phyloP scores from a whole-genome alignment of 1,140 invertebrate species.

The Drosophila nikananu region DNA sequence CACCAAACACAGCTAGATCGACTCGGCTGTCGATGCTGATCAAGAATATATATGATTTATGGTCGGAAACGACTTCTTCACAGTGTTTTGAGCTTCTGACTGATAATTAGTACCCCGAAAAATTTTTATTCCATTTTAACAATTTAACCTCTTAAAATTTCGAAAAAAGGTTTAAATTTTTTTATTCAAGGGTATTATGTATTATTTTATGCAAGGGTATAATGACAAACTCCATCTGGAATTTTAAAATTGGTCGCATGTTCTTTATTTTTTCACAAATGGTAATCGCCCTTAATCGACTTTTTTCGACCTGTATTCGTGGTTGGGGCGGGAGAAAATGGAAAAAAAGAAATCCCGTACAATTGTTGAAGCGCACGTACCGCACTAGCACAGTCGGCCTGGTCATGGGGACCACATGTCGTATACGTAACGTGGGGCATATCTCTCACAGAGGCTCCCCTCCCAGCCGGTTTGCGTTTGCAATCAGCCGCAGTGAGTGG shows the following conservation, averaged over 20 bases:
- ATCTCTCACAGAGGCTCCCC: conserved; percentile 54
- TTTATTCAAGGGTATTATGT: too few species aligned
- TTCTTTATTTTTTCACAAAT: not conserved
- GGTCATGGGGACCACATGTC: conserved; percentile 63
- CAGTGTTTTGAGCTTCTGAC: too few species aligned
- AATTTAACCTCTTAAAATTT: too few species aligned
- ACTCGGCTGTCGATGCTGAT: too few species aligned
- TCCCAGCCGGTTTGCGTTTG: conserved; percentile 60
- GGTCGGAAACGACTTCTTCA: too few species aligned
- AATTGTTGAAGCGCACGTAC: conserved; percentile 80
- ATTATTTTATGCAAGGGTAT: too few species aligned
- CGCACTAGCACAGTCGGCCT: conserved; percentile 43
- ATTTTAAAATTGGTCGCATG: not conserved
- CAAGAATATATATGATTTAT: too few species aligned
- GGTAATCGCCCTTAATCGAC: conserved; percentile 1
- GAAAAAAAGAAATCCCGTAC: conserved; percentile 60
- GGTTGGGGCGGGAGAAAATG: conserved; percentile 7
- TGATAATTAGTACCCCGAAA: too few species aligned
- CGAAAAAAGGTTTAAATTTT: too few species aligned
- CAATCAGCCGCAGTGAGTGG: conserved; percentile 76
- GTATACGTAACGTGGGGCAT: conserved; percentile 77
- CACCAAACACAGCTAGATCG: too few species aligned
- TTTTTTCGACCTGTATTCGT: not conserved
- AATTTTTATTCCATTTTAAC: too few species aligned
- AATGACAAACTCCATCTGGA: not conserved